These are phyloP conservation scores for Lepeophtheirus nordmannii DNA, from an alignment of 2,888 invertebrate species.

Conservation along the genomic window DNA sequence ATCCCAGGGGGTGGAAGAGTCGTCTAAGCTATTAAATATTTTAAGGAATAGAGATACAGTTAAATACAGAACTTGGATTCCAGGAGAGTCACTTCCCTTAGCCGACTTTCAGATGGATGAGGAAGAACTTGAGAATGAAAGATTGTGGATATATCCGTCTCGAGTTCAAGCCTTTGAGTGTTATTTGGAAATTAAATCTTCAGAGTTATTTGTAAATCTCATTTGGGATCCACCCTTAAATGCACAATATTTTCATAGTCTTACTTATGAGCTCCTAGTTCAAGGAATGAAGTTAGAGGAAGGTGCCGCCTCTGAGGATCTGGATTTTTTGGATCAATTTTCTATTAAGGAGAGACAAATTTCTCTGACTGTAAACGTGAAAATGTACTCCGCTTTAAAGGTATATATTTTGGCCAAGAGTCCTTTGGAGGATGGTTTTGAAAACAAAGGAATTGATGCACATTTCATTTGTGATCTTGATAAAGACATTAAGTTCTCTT, in stretches of 20 bases:
- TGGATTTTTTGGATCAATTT: not conserved
- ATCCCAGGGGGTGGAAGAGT: not conserved
- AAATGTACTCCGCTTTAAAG: not conserved
- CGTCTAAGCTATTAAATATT: not conserved
- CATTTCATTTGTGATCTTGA: not conserved
- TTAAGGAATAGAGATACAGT: not conserved
- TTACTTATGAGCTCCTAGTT: not conserved
- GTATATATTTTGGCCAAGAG: not conserved
- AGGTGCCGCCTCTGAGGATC: not conserved
- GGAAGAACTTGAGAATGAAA: not conserved
- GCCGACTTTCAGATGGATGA: not conserved
- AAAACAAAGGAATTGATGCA: not conserved
- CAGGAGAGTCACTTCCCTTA: not conserved
- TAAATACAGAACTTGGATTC: not conserved
- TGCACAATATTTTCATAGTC: not conserved
- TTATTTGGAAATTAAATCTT: not conserved
- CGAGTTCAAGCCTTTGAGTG: not conserved
- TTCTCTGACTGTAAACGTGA: not conserved
- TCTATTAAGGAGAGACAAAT: not conserved
- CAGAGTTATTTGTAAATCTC: not conserved
- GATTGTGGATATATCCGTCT: not conserved
- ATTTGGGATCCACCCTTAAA: not conserved
- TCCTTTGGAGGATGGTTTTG: slow-evolving; percentile 2
- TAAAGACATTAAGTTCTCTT: not conserved
- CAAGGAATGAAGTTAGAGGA: not conserved